Evolutionary conservation across 1,140 invertebrate species (phyloP).

Genomic region (Diachasmimorpha longicaudata): DNA sequence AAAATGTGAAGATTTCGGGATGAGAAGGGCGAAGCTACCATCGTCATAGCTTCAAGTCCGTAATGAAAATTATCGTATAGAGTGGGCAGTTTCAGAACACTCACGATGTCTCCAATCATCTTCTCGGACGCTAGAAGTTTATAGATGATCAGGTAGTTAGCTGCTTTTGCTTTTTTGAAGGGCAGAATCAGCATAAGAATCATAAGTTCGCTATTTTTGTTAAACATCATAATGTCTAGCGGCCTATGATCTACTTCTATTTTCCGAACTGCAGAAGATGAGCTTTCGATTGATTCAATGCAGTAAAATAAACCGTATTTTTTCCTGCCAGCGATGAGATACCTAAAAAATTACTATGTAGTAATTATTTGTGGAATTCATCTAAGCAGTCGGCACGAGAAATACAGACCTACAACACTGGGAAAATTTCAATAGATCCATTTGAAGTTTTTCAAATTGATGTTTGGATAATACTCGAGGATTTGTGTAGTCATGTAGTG

Average conservation of each 20-base stretch:
- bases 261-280: constrained; percentile 32
- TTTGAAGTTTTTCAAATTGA: constrained; percentile 34
- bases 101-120: constrained; percentile 1
- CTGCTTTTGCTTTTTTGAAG: not conserved
- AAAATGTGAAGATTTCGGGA: constrained; percentile 38
- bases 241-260: constrained; percentile 29
- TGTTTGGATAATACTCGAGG: constrained; percentile 37
- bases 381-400: not conserved
- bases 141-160: constrained; percentile 37
- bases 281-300: constrained; percentile 32
- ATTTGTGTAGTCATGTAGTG: constrained; percentile 30
- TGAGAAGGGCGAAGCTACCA: constrained; percentile 45
- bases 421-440: constrained; percentile 54
- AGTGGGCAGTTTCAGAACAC: constrained; percentile 21
- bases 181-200: constrained; percentile 33
- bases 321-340: constrained; percentile 37
- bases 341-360: constrained; percentile 25
- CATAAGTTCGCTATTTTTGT: constrained; percentile 24
- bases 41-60: constrained; percentile 10
- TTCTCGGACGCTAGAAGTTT: constrained; percentile 5
- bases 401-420: constrained; percentile 44
- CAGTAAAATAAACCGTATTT: constrained; percentile 44
- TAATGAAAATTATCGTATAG: constrained; percentile 36
- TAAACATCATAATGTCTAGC: constrained; percentile 43
- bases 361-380: too few relatives aligned